These are phyloP conservation scores for Griposia aprilina DNA, from an alignment of 2,888 invertebrate species.

Conservation along the genomic window DNA sequence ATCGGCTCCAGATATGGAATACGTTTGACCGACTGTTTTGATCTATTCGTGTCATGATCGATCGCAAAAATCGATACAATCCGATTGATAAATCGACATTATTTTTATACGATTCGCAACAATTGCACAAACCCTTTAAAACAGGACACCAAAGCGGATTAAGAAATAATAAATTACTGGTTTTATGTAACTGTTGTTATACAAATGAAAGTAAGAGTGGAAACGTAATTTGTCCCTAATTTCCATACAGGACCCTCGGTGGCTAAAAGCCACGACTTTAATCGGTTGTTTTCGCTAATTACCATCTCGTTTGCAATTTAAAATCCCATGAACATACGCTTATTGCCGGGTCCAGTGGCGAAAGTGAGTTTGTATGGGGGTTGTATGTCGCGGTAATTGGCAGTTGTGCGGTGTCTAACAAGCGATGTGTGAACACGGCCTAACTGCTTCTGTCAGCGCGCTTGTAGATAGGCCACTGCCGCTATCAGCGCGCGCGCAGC, in stretches of 20 bases:
- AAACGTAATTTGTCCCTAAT: constrained; percentile 89
- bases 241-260: constrained; percentile 86
- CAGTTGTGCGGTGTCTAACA: constrained; percentile 78
- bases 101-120: constrained; percentile 71
- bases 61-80: constrained; percentile 71
- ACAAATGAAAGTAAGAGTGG: constrained; percentile 87
- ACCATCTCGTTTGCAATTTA: constrained; percentile 90
- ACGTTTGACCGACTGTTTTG: constrained; percentile 81
- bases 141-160: constrained; percentile 81
- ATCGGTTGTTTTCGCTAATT: constrained; percentile 88
- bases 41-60: constrained; percentile 78
- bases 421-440: constrained; percentile 78
- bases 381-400: constrained; percentile 84
- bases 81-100: constrained; percentile 57
- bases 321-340: constrained; percentile 79
- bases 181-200: constrained; percentile 84
- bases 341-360: constrained; percentile 76
- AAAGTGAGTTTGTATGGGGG: constrained; percentile 82
- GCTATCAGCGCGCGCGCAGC: constrained; percentile 65
- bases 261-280: constrained; percentile 82
- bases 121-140: constrained; percentile 75
- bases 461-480: constrained; percentile 63
- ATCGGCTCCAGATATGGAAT: constrained; percentile 81
- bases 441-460: constrained; percentile 74
- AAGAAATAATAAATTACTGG: constrained; percentile 82